These are phyloP conservation scores for Euleptes europaea DNA, from an alignment of 2,113 vertebrate genomes.

Conservation along the genomic window DNA sequence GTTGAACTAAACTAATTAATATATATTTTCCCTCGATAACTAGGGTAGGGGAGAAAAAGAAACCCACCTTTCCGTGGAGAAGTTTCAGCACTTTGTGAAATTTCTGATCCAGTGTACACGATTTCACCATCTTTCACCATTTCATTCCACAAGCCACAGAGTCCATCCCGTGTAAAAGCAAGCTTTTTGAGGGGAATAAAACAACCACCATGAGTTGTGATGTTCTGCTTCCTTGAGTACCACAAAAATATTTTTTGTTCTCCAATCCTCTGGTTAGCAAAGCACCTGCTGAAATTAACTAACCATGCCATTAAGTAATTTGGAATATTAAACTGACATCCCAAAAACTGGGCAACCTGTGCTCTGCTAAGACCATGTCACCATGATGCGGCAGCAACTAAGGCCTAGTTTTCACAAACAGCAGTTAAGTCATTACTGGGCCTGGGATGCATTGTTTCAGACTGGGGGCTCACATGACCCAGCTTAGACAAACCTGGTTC, in stretches of 20 bases:
- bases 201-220: neutral
- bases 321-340: neutral
- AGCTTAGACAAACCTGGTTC: no score
- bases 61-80: constrained; percentile 78
- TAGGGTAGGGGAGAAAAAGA: neutral
- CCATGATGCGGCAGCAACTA: neutral
- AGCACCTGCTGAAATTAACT: neutral
- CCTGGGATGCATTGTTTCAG: neutral
- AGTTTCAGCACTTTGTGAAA: constrained; percentile 81
- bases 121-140: constrained; percentile 99
- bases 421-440: neutral
- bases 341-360: neutral
- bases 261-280: neutral
- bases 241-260: neutral
- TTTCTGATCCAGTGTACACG: constrained; percentile 86
- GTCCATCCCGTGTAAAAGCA: constrained; percentile 93
- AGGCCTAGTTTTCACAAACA: neutral
- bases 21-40: neutral
- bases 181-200: constrained; percentile 76
- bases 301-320: neutral
- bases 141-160: constrained; percentile 98
- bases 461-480: neutral
- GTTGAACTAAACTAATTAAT: neutral
- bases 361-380: constrained; percentile 3
- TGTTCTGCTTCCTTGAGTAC: neutral